phyloP scores from a whole-genome alignment of 2,797 vertebrate genomes.

The Botia kubotai region DNA sequence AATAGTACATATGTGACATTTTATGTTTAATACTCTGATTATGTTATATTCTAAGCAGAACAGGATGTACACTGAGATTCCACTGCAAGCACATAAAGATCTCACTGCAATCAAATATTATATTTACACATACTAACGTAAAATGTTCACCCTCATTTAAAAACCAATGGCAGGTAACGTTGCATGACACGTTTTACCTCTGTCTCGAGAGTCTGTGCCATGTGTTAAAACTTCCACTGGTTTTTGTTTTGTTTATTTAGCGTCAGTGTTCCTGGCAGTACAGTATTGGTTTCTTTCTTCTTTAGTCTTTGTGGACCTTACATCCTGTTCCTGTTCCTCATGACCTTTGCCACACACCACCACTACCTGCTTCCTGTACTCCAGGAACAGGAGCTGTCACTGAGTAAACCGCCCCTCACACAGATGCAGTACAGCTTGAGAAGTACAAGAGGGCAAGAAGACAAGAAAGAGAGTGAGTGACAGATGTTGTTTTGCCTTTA shows the following conservation, averaged over 20 bases:
- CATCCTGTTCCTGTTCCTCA: slow-evolving; percentile 45
- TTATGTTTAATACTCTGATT: too few species aligned
- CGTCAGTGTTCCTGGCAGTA: slow-evolving; percentile 16
- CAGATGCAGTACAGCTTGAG: neutral
- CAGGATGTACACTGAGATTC: too few species aligned
- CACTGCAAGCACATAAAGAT: too few species aligned
- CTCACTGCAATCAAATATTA: too few species aligned
- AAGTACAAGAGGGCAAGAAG: neutral
- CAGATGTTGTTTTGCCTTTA: slow-evolving; percentile 11
- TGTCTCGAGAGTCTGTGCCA: too few species aligned
- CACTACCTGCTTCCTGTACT: slow-evolving; percentile 61
- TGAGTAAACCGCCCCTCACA: slow-evolving; percentile 7
- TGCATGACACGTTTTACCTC: too few species aligned
- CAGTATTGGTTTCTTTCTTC: slow-evolving; percentile 31
- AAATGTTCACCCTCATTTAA: too few species aligned
- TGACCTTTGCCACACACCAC: slow-evolving; percentile 32
- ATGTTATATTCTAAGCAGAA: too few species aligned
- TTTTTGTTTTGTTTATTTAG: neutral
- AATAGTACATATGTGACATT: too few species aligned
- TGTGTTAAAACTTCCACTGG: too few species aligned
- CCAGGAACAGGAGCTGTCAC: slow-evolving; percentile 48
- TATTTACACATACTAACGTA: too few species aligned
- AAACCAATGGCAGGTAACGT: too few species aligned
- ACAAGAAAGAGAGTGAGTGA: neutral
- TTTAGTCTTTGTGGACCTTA: slow-evolving; percentile 17